phyloP scores from a whole-genome alignment of 2,113 vertebrate genomes.

The Callipepla squamata region DNA sequence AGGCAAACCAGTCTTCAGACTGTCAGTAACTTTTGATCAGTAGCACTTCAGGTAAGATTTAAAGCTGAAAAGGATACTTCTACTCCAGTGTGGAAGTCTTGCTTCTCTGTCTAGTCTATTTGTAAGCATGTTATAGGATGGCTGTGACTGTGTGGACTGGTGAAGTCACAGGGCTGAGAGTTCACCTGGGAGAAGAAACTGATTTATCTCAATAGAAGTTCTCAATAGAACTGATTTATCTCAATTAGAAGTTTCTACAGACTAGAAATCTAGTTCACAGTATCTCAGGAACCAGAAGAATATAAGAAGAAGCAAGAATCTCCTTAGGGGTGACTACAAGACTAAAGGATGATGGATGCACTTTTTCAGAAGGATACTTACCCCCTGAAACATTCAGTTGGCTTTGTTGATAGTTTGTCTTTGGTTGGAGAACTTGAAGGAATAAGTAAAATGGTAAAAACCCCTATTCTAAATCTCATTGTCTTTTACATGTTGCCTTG shows the following conservation, averaged over 20 bases:
- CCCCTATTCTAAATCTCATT: rapidly evolving
- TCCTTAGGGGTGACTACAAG: neutral
- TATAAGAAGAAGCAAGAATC: neutral
- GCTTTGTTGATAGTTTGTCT: neutral
- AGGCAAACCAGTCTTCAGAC: neutral
- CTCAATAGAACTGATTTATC: neutral
- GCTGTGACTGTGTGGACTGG: neutral
- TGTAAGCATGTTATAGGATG: neutral
- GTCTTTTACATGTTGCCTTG: neutral
- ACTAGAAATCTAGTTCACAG: neutral
- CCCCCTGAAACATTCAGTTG: neutral
- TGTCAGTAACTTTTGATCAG: neutral
- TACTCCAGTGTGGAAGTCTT: neutral
- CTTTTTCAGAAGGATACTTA: neutral
- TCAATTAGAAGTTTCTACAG: neutral
- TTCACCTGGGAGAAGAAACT: neutral
- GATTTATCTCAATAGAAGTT: neutral
- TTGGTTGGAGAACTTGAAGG: neutral
- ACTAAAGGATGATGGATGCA: neutral
- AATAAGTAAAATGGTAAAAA: neutral
- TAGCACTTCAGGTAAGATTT: neutral
- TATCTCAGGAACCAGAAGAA: neutral
- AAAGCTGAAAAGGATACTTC: neutral
- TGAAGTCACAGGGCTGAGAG: neutral
- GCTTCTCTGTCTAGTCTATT: neutral